Conservation (phyloP, 2,888 invertebrate species). For the Sphaerophoria taeniata region DNA sequence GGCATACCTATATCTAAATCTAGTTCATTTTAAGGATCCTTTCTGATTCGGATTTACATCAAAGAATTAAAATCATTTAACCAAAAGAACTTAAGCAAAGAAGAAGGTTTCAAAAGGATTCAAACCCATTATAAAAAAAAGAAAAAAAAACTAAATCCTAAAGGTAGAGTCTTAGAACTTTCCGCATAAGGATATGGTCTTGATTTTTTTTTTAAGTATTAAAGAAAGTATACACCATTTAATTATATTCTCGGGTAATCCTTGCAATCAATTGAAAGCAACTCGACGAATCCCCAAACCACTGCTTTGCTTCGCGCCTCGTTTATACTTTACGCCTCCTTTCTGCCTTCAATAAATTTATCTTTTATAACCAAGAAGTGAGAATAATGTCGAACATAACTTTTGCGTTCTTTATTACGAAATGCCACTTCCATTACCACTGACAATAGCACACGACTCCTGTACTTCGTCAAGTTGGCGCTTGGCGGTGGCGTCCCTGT, state of each 20-base stretch:
- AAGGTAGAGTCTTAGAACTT: slow-evolving; percentile 40
- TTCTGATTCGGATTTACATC: too few relatives aligned
- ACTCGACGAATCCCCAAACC: slow-evolving; percentile 11
- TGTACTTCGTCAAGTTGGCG: too few relatives aligned
- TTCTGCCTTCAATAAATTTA: slow-evolving; percentile 20
- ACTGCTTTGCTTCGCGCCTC: background rate
- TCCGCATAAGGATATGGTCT: slow-evolving; percentile 27
- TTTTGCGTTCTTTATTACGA: slow-evolving; percentile 39
- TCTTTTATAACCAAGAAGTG: slow-evolving; percentile 22
- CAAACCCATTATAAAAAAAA: slow-evolving; percentile 40
- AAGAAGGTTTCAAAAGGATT: slow-evolving; percentile 50
- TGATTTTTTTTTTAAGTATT: slow-evolving; percentile 1
- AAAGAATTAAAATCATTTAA: slow-evolving; percentile 34
- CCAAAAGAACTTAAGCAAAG: slow-evolving; percentile 20
- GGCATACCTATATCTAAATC: too few relatives aligned
- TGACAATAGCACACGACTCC: too few relatives aligned
- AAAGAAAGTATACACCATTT: slow-evolving; percentile 24
- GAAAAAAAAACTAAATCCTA: too few relatives aligned
- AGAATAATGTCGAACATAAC: slow-evolving; percentile 46
- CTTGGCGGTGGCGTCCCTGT: too few relatives aligned
- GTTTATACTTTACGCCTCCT: slow-evolving; percentile 17
- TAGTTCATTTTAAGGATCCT: too few relatives aligned
- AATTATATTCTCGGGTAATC: slow-evolving; percentile 59
- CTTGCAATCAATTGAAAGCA: slow-evolving; percentile 64
- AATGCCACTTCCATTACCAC: background rate